Evolutionary conservation across 2,797 vertebrate species (phyloP).

Genomic region (Cephalopachus bancanus): DNA sequence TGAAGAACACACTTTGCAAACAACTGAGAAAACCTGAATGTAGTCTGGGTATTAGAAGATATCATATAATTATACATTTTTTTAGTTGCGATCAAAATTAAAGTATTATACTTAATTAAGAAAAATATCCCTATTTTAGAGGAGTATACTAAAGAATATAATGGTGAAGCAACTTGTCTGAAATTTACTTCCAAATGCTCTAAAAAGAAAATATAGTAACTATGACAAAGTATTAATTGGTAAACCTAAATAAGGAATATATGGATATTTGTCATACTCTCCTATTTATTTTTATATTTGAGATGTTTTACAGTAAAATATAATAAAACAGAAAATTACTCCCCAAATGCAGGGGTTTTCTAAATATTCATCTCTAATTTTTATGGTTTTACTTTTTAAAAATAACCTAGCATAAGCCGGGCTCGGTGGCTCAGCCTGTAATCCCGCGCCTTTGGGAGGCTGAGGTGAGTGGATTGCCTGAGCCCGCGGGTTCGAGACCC

Average conservation of each 20-base stretch:
- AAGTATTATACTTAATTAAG: not conserved
- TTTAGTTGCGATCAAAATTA: not conserved
- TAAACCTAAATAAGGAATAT: not conserved
- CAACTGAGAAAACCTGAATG: not conserved
- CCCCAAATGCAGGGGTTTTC: not conserved
- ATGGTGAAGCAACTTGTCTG: not conserved
- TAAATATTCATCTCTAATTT: slow-evolving; percentile 15
- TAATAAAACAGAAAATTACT: slow-evolving; percentile 21
- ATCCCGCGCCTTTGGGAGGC: too few species aligned
- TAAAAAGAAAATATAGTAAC: not conserved
- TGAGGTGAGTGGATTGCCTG: too few species aligned
- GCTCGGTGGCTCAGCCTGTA: too few species aligned
- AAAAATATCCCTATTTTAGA: not conserved
- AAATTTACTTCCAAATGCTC: not conserved
- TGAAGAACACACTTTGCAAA: not conserved
- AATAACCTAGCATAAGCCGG: not conserved
- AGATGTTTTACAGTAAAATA: not conserved
- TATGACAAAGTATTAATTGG: not conserved
- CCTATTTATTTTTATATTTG: not conserved
- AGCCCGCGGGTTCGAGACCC: too few species aligned
- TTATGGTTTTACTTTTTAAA: not conserved
- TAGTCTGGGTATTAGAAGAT: not conserved
- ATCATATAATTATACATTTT: not conserved
- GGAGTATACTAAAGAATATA: not conserved
- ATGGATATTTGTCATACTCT: not conserved